Evolutionary conservation across 2,113 vertebrate species (phyloP), one percentile per base, ranked within the genome.

Genomic region (Lynx canadensis): DNA sequence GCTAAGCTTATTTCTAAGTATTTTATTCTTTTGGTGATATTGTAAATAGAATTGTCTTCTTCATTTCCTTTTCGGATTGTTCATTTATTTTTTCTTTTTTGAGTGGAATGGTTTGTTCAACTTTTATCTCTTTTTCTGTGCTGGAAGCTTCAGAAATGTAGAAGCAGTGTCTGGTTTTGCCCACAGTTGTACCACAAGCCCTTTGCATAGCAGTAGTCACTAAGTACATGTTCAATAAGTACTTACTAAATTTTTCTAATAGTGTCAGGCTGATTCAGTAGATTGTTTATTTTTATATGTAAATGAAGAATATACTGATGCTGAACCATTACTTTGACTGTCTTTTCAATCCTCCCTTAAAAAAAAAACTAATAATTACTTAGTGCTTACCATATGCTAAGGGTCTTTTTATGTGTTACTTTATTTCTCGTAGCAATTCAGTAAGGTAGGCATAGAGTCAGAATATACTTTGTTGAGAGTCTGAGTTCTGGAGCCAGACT

Each of bases 21-120:
- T 91, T 95, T 95, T 82, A 31, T 91, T 81, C 25, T 76, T 94
- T 81, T 83, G 50, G 69, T 82, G n/a, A 3, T 33, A 63, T 66
- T 57, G 14, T 57, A 85, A 89, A 55, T 89, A 18, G 29, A 97
- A 91, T 79, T 71, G 7, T 66, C 91, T 76, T 76, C 55, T 94
- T 73, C 68, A 83, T 91, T 85, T 85, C 8, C 16, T 68, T 90
- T 90, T 90, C 13, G 18, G 45, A 57, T 55, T 73, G 2, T 68
- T 79, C 27, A 71, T 52, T 95, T 63, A 23, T 84, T 68, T 52
- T 69, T 18, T 27, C 19, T 50, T 57, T 89, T 60, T 87, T 25
- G 21, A 73, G 65, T 81, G 50, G 81, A 74, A 63, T 45, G 8
- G 29, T 65, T 74, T 69, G 12, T 73, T 92, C 69, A 65, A 29